A percentile compares a stretch with the other conserved stretches of the same genome.
Evolutionary conservation across 1,140 invertebrate genomes (phyloP).

Genomic region (Lamellibrachia luymesi): DNA sequence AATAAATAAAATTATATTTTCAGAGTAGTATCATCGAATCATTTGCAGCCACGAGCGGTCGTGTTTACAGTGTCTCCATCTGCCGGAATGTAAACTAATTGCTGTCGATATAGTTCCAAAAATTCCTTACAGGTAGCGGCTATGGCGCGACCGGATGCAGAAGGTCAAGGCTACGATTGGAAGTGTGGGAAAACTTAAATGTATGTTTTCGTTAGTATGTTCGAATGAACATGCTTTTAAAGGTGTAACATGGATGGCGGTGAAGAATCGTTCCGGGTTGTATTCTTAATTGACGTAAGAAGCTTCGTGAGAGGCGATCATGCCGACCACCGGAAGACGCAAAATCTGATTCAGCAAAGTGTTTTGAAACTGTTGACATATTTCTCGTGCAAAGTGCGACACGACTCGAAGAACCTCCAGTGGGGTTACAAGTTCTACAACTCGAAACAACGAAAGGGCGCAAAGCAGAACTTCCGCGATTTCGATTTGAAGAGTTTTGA

Average conservation of each 20-base stretch:
- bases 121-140: not conserved
- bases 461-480: not conserved
- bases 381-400: not conserved
- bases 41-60: too few species aligned
- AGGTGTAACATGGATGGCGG: not conserved
- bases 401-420: not conserved
- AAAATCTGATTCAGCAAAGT: not conserved
- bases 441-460: not conserved
- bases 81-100: not conserved
- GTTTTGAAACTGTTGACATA: constrained; percentile 1
- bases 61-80: not conserved
- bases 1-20: too few species aligned
- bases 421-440: not conserved
- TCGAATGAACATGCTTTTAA: not conserved
- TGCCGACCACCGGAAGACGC: not conserved
- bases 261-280: not conserved
- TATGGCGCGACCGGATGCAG: not conserved
- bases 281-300: not conserved
- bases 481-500: not conserved
- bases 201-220: not conserved
- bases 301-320: not conserved
- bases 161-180: not conserved
- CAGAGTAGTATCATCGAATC: too few species aligned
- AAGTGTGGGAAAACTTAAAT: not conserved
- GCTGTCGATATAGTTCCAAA: not conserved